These are phyloP conservation scores for Eidolon dupreanum DNA, from an alignment of 2,797 vertebrate species.

Conservation along the genomic window DNA sequence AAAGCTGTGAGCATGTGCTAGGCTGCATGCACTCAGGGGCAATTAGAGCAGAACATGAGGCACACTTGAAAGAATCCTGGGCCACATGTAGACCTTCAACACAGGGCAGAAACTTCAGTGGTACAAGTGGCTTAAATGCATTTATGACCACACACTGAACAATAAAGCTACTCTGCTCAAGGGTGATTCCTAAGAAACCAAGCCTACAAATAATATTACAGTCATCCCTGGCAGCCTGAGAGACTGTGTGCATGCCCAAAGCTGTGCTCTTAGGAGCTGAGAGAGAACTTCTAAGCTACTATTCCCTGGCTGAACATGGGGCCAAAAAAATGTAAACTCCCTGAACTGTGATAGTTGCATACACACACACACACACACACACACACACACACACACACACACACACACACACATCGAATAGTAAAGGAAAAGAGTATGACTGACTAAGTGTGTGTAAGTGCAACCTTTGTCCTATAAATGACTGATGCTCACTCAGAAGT, in stretches of 20 bases:
- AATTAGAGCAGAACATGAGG: neutral
- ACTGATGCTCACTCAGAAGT: neutral
- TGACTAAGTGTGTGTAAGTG: neutral
- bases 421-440: neutral
- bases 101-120: neutral
- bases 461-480: neutral
- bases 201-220: neutral
- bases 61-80: neutral
- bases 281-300: neutral
- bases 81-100: neutral
- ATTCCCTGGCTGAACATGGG: neutral
- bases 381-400: no score
- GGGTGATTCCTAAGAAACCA: neutral
- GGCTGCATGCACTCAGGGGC: neutral
- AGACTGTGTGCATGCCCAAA: neutral
- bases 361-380: neutral
- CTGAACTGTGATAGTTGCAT: neutral
- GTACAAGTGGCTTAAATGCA: neutral
- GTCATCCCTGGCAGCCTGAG: neutral
- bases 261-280: neutral
- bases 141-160: neutral
- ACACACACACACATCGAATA: neutral
- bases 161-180: neutral
- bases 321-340: neutral
- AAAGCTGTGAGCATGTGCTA: neutral